These are phyloP conservation scores for Scaptodrosophila lebanonensis DNA, from an alignment of 1,140 invertebrate genomes.

Conservation along the genomic window DNA sequence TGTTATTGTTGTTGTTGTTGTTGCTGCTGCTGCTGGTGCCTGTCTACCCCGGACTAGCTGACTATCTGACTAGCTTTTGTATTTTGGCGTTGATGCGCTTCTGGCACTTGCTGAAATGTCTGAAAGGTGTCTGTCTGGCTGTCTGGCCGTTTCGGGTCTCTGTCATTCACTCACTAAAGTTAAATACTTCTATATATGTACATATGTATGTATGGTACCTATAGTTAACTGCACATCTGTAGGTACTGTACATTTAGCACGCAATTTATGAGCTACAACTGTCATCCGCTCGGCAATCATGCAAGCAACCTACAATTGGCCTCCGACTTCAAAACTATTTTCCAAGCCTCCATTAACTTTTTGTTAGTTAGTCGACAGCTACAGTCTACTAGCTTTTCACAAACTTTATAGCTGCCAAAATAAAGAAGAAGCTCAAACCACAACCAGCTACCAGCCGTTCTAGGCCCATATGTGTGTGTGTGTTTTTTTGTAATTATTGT, in stretches of 20 bases:
- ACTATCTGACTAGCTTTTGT: constrained; percentile 49
- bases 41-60: too few relatives aligned
- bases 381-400: too few relatives aligned
- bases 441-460: too few relatives aligned
- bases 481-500: too few relatives aligned
- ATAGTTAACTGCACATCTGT: constrained; percentile 5
- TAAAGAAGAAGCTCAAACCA: too few relatives aligned
- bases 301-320: constrained; percentile 30
- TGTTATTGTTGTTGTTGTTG: constrained; percentile 23
- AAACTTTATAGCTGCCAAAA: too few relatives aligned
- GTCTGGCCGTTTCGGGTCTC: constrained; percentile 20
- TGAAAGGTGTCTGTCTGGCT: constrained; percentile 42
- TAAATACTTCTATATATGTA: constrained; percentile 34
- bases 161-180: constrained; percentile 58
- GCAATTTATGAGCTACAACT: constrained; percentile 45
- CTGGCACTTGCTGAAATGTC: constrained; percentile 70
- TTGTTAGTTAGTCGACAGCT: too few relatives aligned
- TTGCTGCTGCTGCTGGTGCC: constrained; percentile 19
- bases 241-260: constrained; percentile 50
- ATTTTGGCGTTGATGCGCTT: constrained; percentile 69
- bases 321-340: not conserved
- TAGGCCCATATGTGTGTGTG: too few relatives aligned
- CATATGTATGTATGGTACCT: constrained; percentile 12
- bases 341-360: too few relatives aligned
- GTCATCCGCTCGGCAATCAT: constrained; percentile 40